phyloP scores from a whole-genome alignment of 2,888 invertebrate genomes.

The Meganola albula region DNA sequence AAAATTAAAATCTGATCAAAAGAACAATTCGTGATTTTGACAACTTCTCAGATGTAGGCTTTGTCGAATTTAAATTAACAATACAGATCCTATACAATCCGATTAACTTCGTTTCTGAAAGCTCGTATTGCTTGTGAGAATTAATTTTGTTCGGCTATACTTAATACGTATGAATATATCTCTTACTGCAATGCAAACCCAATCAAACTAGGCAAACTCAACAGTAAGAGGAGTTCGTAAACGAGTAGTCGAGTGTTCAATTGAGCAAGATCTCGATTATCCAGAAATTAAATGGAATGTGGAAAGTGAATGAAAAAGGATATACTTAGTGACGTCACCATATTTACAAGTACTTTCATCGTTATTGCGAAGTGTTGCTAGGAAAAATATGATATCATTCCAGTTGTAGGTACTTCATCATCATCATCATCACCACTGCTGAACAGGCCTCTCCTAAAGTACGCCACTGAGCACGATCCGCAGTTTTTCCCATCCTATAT shows the following conservation, averaged over 20 bases:
- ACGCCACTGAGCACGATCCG: too few species aligned
- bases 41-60: background rate
- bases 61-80: constrained; percentile 1
- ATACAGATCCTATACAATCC: constrained; percentile 8
- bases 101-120: constrained; percentile 9
- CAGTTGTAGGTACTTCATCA: too few species aligned
- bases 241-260: constrained; percentile 74
- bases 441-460: too few species aligned
- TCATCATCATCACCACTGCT: too few species aligned
- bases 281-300: constrained; percentile 69
- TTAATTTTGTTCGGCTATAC: constrained; percentile 53
- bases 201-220: constrained; percentile 72
- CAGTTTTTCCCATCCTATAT: too few species aligned
- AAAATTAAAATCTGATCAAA: too few species aligned
- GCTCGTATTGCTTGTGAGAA: constrained; percentile 34
- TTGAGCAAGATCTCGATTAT: constrained; percentile 75
- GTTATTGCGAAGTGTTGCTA: too few species aligned
- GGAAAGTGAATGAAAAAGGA: constrained; percentile 59
- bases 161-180: too few species aligned
- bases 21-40: too few species aligned
- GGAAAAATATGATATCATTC: too few species aligned
- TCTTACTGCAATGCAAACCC: constrained; percentile 61
- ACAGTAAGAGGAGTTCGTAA: constrained; percentile 62
- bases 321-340: too few species aligned
- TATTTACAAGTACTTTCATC: too few species aligned